Evolutionary conservation across 2,113 vertebrate genomes (phyloP).

Genomic region (Megaceryle maxima): DNA sequence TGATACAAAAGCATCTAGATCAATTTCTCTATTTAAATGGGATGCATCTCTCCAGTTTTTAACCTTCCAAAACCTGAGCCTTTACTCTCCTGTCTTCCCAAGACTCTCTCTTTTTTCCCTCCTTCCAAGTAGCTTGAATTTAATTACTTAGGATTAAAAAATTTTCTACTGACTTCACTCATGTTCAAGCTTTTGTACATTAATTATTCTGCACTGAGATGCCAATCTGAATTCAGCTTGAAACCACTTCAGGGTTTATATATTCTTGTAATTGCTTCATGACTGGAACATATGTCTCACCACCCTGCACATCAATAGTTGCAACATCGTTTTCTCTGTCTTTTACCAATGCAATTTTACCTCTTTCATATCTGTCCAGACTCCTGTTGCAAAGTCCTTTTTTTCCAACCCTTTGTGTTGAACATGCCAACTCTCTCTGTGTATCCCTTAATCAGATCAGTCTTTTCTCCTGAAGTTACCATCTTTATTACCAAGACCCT

Average conservation of each 20-base stretch:
- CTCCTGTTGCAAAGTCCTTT: slow-evolving; percentile 3
- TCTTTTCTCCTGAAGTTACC: not conserved
- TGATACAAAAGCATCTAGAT: not conserved
- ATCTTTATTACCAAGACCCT: not conserved
- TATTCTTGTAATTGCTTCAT: slow-evolving; percentile 58
- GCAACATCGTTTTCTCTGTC: slow-evolving; percentile 55
- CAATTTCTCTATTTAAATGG: not conserved
- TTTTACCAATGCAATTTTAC: slow-evolving; percentile 24
- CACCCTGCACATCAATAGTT: slow-evolving; percentile 36
- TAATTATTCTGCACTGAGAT: slow-evolving; percentile 15
- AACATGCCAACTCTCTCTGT: not conserved
- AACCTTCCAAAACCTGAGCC: not conserved
- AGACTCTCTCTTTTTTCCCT: not conserved
- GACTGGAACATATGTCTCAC: slow-evolving; percentile 58
- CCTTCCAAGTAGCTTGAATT: not conserved
- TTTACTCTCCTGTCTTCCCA: not conserved
- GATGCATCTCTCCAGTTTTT: not conserved
- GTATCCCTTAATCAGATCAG: not conserved
- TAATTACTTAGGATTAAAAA: not conserved
- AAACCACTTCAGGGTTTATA: slow-evolving; percentile 55
- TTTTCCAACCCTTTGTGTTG: not conserved
- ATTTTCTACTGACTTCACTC: not conserved
- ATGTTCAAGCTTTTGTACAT: not conserved
- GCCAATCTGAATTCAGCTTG: not conserved
- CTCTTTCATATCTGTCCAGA: slow-evolving; percentile 34